Base-by-base conservation (phyloP, 2,113 vertebrate species). In the Polypterus bichir region DNA sequence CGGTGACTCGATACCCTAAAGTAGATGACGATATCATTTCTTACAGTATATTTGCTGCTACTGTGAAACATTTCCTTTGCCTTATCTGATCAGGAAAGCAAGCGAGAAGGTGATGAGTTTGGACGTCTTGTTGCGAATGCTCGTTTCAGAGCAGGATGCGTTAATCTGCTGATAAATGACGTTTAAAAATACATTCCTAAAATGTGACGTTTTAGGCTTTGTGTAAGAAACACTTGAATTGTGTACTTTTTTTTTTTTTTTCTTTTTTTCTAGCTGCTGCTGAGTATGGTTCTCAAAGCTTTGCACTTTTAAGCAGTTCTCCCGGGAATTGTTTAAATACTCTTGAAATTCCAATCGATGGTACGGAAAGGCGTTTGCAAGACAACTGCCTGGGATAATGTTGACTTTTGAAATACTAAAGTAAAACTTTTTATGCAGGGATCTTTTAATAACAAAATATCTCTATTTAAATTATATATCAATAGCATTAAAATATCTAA, bases 1-100 rank as follows among this genome's bases (percentile, higher is more conserved):
- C 27, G 27, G 27, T 27, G 27, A 27, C 27, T 27, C 27, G 27
- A 27, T 27, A 27, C 27, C 27, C 27, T 27, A 27, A 27, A 27
- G 27, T 27, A 27, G 27, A 27, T 27, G 27, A 27, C 27, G 2
- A 27, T 27, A 27, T 27, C 27, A 27, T 27, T 27, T 27, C 27
- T 27, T 27, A 27, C 27, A 27, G 27, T 27, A 27, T 27, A 27
- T 73, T 80, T 86, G 88, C 88, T 90, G 86, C 84, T 84, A 74
- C 79, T 80, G 74, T 65, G 44, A 59, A 27, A 47, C 73, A 67
- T 59, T 78, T 70, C 65, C 71, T 86, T 84, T 92, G 91, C 89
- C 91, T 92, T 93, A 92, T 74, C 61, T 67, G 73, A 78, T 79
- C 67, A 59, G 27, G 69, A 74, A 75, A 73, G 60, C 74, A 73